These are phyloP conservation scores for Scartelaos histophorus DNA, from an alignment of 2,113 vertebrate species.

Conservation along the genomic window DNA sequence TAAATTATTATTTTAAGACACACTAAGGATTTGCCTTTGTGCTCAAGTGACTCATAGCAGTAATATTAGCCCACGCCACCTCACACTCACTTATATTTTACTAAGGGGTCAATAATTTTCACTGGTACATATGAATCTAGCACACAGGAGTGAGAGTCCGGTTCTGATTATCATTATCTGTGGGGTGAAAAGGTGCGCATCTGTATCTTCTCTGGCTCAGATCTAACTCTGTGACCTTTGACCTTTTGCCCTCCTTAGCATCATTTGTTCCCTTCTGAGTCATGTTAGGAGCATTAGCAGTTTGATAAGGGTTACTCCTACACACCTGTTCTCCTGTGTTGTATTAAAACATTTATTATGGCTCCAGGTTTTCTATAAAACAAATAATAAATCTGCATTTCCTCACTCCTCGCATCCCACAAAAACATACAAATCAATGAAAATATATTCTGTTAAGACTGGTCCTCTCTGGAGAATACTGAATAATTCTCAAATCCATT, in stretches of 20 bases:
- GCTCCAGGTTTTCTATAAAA: not conserved
- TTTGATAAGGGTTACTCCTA: slow-evolving; percentile 52
- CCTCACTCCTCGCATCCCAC: not conserved
- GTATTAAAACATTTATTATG: not conserved
- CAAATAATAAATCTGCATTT: not conserved
- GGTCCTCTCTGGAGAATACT: not conserved
- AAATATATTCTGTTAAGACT: not conserved
- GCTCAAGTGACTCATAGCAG: slow-evolving; percentile 40
- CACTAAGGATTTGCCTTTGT: slow-evolving; percentile 35
- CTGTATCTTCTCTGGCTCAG: slow-evolving; percentile 65
- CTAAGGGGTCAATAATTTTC: slow-evolving; percentile 42
- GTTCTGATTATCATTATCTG: slow-evolving; percentile 58
- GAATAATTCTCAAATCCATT: not conserved
- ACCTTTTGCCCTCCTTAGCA: slow-evolving; percentile 31
- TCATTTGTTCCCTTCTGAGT: slow-evolving; percentile 38
- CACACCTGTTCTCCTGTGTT: slow-evolving; percentile 43
- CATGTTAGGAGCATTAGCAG: slow-evolving; percentile 51
- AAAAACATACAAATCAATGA: not conserved
- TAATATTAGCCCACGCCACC: slow-evolving; percentile 35
- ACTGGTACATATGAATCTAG: slow-evolving; percentile 33
- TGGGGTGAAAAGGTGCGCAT: slow-evolving; percentile 58
- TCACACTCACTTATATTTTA: slow-evolving; percentile 22
- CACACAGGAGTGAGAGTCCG: slow-evolving; percentile 43
- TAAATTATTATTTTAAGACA: slow-evolving; percentile 47
- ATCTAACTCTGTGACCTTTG: slow-evolving; percentile 47